These are phyloP conservation scores for Sitophilus oryzae DNA, from an alignment of 1,140 invertebrate genomes.

Conservation along the genomic window DNA sequence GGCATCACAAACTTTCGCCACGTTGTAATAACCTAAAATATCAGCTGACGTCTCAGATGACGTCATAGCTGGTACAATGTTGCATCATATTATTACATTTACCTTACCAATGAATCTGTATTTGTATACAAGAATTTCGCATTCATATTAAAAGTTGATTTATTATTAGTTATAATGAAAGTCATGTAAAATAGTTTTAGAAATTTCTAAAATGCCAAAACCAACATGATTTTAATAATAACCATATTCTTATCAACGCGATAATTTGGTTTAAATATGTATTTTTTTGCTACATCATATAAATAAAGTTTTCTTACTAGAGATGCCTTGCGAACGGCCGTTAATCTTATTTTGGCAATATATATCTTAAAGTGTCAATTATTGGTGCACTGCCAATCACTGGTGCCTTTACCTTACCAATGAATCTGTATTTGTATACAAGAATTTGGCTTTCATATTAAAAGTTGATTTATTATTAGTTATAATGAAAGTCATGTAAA, in stretches of 20 bases:
- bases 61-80: too few species aligned
- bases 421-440: slow-evolving; percentile 35
- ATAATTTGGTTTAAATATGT: neutral
- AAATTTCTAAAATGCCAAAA: slow-evolving; percentile 42
- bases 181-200: slow-evolving; percentile 28
- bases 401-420: too few species aligned
- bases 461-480: slow-evolving; percentile 23
- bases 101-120: slow-evolving; percentile 33
- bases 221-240: slow-evolving; percentile 43
- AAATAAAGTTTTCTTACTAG: too few species aligned
- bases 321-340: too few species aligned
- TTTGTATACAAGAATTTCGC: slow-evolving; percentile 31
- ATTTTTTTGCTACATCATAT: neutral
- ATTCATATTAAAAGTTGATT: slow-evolving; percentile 19
- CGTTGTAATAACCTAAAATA: too few species aligned
- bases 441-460: slow-evolving; percentile 21
- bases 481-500: slow-evolving; percentile 31
- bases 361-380: too few species aligned
- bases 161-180: slow-evolving; percentile 30
- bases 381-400: too few species aligned
- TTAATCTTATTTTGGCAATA: too few species aligned
- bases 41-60: too few species aligned
- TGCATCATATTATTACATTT: too few species aligned
- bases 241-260: slow-evolving; percentile 38
- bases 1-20: too few species aligned